phyloP scores from a whole-genome alignment of 2,113 vertebrate species.

The Triplophysa siluroides region DNA sequence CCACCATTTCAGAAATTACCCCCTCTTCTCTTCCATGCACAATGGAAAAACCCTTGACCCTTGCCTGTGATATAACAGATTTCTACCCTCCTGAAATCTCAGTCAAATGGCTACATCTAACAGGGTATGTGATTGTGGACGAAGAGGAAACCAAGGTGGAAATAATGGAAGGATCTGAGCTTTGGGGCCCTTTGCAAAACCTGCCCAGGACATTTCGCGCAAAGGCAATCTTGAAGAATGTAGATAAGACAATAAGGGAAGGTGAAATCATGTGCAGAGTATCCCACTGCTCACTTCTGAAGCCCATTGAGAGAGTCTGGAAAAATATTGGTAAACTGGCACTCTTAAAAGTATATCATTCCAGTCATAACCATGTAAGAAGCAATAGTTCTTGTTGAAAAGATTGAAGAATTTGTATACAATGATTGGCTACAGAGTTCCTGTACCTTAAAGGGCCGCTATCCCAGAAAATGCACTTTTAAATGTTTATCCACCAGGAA shows the following conservation, averaged over 20 bases:
- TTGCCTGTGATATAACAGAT: slow-evolving; percentile 73
- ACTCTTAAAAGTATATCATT: background rate
- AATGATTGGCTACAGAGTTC: no score
- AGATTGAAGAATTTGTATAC: no score
- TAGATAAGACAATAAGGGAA: slow-evolving; percentile 45
- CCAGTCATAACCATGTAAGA: background rate
- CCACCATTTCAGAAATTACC: slow-evolving; percentile 67
- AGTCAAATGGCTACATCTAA: slow-evolving; percentile 71
- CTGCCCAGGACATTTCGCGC: slow-evolving; percentile 62
- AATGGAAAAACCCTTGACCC: slow-evolving; percentile 47
- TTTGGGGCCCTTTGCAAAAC: slow-evolving; percentile 73
- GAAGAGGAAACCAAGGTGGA: slow-evolving; percentile 63
- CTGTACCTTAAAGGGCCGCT: no score
- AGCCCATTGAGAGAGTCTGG: slow-evolving; percentile 72
- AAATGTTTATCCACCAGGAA: no score
- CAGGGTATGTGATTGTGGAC: slow-evolving; percentile 36
- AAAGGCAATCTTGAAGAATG: slow-evolving; percentile 61
- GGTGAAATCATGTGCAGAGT: slow-evolving; percentile 70
- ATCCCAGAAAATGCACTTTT: no score
- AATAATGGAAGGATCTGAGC: slow-evolving; percentile 62
- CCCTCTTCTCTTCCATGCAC: slow-evolving; percentile 30
- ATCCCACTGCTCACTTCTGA: slow-evolving; percentile 68
- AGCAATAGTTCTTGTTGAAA: background rate
- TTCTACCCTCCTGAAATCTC: slow-evolving; percentile 72
- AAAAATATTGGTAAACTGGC: slow-evolving; percentile 63